A percentile compares a stretch with the other conserved stretches of the same genome.
Evolutionary conservation across 2,113 vertebrate species (phyloP).

Genomic region (Nesoenas mayeri): DNA sequence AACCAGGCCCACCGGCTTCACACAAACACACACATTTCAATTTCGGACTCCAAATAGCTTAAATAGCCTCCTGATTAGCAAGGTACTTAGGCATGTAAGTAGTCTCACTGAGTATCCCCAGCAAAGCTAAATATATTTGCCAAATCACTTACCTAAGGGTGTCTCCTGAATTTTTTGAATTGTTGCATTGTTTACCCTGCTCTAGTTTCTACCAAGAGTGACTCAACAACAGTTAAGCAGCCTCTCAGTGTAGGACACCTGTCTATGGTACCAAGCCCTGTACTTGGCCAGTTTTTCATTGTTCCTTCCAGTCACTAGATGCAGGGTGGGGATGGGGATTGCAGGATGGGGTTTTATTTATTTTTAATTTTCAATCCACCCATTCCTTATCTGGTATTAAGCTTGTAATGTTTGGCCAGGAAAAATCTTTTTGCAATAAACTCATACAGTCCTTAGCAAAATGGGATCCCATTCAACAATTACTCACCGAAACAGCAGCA

Average conservation of each 20-base stretch:
- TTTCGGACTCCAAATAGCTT: conserved; percentile 34
- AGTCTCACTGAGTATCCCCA: conserved; percentile 29
- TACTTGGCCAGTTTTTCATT: neutral
- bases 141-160: conserved; percentile 67
- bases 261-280: neutral
- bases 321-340: neutral
- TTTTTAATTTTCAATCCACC: neutral
- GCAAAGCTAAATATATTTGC: conserved; percentile 57
- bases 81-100: conserved; percentile 42
- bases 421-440: neutral
- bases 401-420: neutral
- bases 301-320: neutral
- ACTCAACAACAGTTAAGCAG: conserved; percentile 38
- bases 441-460: neutral
- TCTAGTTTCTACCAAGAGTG: conserved; percentile 56
- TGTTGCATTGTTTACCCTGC: conserved; percentile 64
- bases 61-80: conserved; percentile 50
- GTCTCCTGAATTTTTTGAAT: conserved; percentile 66
- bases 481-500: neutral
- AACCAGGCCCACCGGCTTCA: neutral
- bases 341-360: neutral
- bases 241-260: neutral
- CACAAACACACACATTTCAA: neutral
- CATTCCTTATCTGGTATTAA: neutral
- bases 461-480: neutral